Percentiles rank a stretch among this genome's conserved stretches.
Evolutionary conservation across 1,140 invertebrate species (phyloP).

Genomic region (Listronotus bonariensis): DNA sequence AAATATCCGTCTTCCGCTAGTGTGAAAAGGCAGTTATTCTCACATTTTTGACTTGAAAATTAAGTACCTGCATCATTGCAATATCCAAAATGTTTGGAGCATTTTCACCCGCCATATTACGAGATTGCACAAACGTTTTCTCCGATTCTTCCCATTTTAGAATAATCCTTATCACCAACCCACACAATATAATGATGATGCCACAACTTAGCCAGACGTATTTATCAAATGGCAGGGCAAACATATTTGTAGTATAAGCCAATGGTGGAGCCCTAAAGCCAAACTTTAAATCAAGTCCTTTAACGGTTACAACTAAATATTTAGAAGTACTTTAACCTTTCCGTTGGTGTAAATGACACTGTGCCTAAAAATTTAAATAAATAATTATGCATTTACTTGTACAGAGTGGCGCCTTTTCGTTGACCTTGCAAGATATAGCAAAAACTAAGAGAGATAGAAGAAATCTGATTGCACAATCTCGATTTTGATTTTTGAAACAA

Average conservation of each 20-base stretch:
- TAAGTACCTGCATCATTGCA: conserved; percentile 30
- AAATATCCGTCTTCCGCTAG: too few relatives aligned
- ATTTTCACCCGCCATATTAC: conserved; percentile 9
- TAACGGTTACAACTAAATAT: conserved; percentile 13
- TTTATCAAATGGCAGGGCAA: conserved; percentile 62
- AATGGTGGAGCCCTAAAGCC: conserved; percentile 67
- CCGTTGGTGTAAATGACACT: conserved; percentile 13
- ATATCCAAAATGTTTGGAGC: conserved; percentile 19
- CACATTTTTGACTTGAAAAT: too few relatives aligned
- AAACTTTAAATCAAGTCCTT: conserved; percentile 56
- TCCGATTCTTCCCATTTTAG: conserved; percentile 45
- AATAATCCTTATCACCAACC: conserved; percentile 38
- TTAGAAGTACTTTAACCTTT: conserved; percentile 30
- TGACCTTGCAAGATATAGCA: too few relatives aligned
- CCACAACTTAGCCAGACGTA: conserved; percentile 43
- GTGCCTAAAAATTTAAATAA: conserved; percentile 31
- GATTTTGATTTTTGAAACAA: too few relatives aligned
- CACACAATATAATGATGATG: conserved; percentile 17
- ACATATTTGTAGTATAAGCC: conserved; percentile 67
- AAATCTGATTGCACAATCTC: too few relatives aligned
- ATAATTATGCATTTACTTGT: too few relatives aligned
- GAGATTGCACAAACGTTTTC: conserved; percentile 7
- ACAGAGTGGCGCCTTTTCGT: too few relatives aligned
- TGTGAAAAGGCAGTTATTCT: too few relatives aligned
- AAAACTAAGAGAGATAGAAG: too few relatives aligned